A percentile compares a stretch with the other conserved stretches of the same genome.
phyloP scores from a whole-genome alignment of 2,113 vertebrate species.

The Coturnix japonica region DNA sequence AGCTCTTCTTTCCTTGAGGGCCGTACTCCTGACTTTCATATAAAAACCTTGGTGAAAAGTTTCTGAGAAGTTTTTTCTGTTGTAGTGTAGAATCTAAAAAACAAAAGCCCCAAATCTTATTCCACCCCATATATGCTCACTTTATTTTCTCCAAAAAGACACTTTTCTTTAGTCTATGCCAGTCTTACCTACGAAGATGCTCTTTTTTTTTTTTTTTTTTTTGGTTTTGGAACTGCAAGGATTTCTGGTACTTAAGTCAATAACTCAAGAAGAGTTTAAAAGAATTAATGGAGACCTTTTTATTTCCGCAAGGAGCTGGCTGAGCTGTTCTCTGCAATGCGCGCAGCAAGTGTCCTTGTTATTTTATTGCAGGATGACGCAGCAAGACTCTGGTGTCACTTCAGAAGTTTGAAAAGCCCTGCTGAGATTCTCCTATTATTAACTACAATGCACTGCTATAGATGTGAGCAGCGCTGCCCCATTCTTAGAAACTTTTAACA shows the following conservation, averaged over 20 bases:
- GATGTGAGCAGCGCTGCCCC: fast-evolving
- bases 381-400: not conserved
- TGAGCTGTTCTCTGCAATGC: not conserved
- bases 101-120: not conserved
- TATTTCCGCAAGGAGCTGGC: not conserved
- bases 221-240: not conserved
- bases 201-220: not conserved
- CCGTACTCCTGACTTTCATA: not conserved
- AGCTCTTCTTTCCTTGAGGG: not conserved
- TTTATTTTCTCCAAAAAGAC: not conserved
- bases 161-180: not conserved
- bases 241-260: not conserved
- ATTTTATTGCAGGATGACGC: not conserved
- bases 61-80: not conserved
- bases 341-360: fast-evolving
- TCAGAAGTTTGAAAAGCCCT: not conserved
- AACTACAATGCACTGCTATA: fast-evolving
- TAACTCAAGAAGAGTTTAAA: not conserved
- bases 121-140: too few relatives aligned
- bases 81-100: not conserved
- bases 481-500: not conserved
- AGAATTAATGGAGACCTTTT: not conserved
- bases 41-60: not conserved
- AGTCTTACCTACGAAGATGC: fast-evolving
- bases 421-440: not conserved